Conservation (phyloP, 2,797 vertebrate species). For the Cyprinodon diabolis region DNA sequence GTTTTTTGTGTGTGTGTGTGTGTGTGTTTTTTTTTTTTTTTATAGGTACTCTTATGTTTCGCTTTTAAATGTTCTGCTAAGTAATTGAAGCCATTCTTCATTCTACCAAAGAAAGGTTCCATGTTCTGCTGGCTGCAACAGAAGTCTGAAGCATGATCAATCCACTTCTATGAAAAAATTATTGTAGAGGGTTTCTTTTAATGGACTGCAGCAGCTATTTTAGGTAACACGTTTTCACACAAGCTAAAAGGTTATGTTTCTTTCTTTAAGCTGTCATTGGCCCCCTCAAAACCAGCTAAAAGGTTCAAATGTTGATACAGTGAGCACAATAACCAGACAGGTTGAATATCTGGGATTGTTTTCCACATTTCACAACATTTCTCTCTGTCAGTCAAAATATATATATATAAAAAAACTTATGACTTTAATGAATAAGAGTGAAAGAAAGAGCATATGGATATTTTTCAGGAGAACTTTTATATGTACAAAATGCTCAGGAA, state of each 20-base stretch:
- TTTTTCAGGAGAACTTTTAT: background rate
- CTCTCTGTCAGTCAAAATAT: background rate
- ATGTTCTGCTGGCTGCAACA: background rate
- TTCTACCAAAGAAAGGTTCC: background rate
- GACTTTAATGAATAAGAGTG: too few species aligned
- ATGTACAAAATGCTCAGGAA: background rate
- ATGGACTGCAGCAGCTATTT: background rate
- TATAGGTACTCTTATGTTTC: background rate
- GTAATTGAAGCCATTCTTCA: conserved; percentile 16
- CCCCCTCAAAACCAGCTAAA: background rate
- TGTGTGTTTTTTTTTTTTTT: background rate
- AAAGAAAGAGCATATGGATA: background rate
- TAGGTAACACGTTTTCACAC: background rate
- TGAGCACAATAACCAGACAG: background rate
- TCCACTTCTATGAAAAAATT: conserved; percentile 2
- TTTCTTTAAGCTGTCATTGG: background rate
- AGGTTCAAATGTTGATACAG: background rate
- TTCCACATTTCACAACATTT: background rate
- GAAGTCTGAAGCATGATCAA: conserved; percentile 7
- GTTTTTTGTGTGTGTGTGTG: background rate
- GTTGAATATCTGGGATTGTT: background rate
- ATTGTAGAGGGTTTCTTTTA: background rate
- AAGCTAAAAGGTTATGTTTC: background rate
- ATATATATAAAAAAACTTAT: background rate
- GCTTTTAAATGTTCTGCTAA: background rate